Percentiles rank a stretch among this genome's conserved stretches.
Evolutionary conservation across 23 tunicate genomes (phyloP).

Genomic region (Corella eumyota): DNA sequence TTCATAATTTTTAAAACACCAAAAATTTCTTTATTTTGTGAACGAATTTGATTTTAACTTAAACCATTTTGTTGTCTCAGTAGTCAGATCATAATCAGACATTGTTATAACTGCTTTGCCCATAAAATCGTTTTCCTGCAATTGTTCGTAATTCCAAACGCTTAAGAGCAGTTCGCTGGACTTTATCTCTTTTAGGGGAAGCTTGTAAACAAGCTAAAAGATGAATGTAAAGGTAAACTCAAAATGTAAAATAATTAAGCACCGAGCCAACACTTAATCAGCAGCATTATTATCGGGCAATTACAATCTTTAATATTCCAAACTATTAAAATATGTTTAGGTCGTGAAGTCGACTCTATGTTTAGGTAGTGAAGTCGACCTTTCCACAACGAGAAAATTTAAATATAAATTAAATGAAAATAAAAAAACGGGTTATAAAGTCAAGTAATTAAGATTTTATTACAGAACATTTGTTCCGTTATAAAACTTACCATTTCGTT

Average conservation of each 20-base stretch:
- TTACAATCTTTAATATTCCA: too few species aligned
- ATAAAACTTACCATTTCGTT: constrained; percentile 75
- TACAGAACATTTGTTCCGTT: neutral
- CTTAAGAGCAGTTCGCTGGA: constrained; percentile 15
- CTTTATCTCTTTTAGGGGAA: constrained; percentile 31
- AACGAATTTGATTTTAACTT: constrained; percentile 25
- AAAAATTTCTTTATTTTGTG: too few species aligned
- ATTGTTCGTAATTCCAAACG: constrained; percentile 78
- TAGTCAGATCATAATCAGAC: constrained; percentile 22
- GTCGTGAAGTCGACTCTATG: too few species aligned
- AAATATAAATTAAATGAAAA: too few species aligned
- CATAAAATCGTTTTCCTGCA: constrained; percentile 76
- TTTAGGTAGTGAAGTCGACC: too few species aligned
- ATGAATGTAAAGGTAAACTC: neutral
- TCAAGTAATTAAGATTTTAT: too few species aligned
- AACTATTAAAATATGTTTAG: too few species aligned
- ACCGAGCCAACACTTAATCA: too few species aligned
- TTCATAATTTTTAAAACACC: too few species aligned
- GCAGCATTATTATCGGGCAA: too few species aligned
- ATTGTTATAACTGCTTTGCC: constrained; percentile 42
- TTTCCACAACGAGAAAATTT: too few species aligned
- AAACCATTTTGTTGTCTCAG: constrained; percentile 59
- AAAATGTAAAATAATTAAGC: neutral
- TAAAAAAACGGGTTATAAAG: too few species aligned
- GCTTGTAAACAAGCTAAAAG: constrained; percentile 52